Base-by-base conservation (phyloP, 2,888 invertebrate genomes). In the Caenorhabditis angaria region DNA sequence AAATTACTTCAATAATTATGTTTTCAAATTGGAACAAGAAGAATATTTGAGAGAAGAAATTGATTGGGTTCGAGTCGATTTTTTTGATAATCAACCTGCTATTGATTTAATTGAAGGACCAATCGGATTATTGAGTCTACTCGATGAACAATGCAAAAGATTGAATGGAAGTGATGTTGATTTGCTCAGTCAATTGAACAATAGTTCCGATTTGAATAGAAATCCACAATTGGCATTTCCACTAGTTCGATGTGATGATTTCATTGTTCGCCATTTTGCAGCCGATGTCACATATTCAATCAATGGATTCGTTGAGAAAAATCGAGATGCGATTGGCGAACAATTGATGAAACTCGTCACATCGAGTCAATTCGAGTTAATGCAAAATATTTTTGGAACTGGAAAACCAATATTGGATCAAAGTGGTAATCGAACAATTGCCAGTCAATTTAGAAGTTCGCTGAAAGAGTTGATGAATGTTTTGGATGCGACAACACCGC, bases 21-120 rank as follows among this genome's bases (percentile, higher is more conserved):
- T 99, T 0, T 99, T 99, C 89, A 97, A 97, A 89, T 88, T 99
- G 70, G 97, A 99, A 87, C 97, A 99, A 90, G 97, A 97, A 87
- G 97, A 97, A 87, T 99, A 99, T 89, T 92, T 96, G 5, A 93
- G 93, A 88, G 99, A 99, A 88, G 94, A 94, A 80, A 97, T 99
- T 79, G 94, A 94, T 58, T 99, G 97, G 97, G 76, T 83, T 32
- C 75, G 83, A 10, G 83, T 85, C 27, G 84, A 82, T 86, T 99
- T 96, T 90, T 95, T 99, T 96, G 97, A 99, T 90, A 99, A 99
- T 90, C 97, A 99, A 88, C 97, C 97, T 0, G 97, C 97, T 87
- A 97, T 99, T 84, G 97, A 99, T 90, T 91, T 99, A 79, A 99
- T 99, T 66, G 99, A 99, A 88, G 92, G 93, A 35, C 92, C 94